Conservation (phyloP, 1,140 invertebrate genomes). For the Tribolium castaneum region DNA sequence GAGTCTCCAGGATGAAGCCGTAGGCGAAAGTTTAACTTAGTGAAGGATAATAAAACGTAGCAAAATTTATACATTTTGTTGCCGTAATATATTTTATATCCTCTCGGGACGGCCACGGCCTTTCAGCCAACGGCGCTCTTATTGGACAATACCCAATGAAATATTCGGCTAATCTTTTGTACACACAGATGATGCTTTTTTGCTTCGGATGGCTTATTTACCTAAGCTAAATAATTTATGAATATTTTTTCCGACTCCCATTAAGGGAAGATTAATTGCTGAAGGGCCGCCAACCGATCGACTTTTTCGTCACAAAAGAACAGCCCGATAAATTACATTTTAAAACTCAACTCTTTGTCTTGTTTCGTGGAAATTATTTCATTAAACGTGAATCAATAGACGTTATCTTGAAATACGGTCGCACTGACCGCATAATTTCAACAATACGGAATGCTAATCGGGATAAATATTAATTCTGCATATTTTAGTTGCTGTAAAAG, state of each 20-base stretch:
- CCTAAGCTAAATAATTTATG: constrained; percentile 9
- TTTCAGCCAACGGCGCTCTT: not conserved
- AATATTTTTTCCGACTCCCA: not conserved
- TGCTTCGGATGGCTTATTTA: constrained; percentile 3
- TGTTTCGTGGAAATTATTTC: not conserved
- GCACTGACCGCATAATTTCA: no score
- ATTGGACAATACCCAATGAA: constrained; percentile 21
- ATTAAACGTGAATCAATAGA: not conserved
- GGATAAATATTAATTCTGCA: no score
- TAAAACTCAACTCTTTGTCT: not conserved
- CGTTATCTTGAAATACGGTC: not conserved
- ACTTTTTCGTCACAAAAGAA: not conserved
- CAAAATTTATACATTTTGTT: constrained; percentile 28
- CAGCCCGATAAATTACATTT: not conserved
- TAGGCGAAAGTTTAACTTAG: not conserved
- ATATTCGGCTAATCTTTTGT: constrained; percentile 15
- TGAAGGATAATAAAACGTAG: constrained; percentile 11
- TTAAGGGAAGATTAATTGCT: constrained; percentile 12
- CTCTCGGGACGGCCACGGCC: not conserved
- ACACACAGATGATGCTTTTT: constrained; percentile 6
- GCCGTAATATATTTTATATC: constrained; percentile 17
- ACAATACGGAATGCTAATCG: no score
- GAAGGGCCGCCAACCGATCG: not conserved
- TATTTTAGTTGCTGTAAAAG: no score
- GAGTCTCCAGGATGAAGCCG: not conserved